Evolutionary conservation across 2,113 vertebrate species (phyloP).

Genomic region (Phycodurus eques): DNA sequence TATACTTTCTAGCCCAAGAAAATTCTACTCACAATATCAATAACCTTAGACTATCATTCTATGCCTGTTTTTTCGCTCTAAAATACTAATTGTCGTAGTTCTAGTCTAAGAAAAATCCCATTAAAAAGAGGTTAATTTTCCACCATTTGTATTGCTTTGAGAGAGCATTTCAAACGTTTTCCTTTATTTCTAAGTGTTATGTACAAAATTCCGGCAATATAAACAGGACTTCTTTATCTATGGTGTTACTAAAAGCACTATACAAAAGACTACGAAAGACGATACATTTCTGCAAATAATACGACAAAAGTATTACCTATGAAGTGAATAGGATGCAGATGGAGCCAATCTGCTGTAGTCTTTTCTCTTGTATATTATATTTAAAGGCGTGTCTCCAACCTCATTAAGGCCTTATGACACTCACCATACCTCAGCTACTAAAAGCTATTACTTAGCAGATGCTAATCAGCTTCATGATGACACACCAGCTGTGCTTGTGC

Average conservation of each 20-base stretch:
- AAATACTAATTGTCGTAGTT: no score
- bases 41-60: no score
- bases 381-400: slow-evolving; percentile 60
- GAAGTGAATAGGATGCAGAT: slow-evolving; percentile 49
- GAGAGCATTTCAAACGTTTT: no score
- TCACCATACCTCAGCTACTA: slow-evolving; percentile 47
- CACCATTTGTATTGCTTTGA: no score
- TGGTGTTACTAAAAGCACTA: slow-evolving; percentile 21
- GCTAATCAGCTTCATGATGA: slow-evolving; percentile 60
- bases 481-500: slow-evolving; percentile 58
- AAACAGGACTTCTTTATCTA: slow-evolving; percentile 2
- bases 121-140: no score
- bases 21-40: no score
- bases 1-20: no score
- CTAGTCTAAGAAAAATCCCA: no score
- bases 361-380: slow-evolving; percentile 52
- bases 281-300: slow-evolving; percentile 51
- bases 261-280: slow-evolving; percentile 40
- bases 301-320: slow-evolving; percentile 48
- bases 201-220: no score
- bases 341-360: slow-evolving; percentile 51
- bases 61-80: no score
- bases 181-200: no score
- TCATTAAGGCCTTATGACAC: slow-evolving; percentile 65
- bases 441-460: slow-evolving; percentile 55